phyloP scores from a whole-genome alignment of 37 sponge, comb jelly and placozoan genomes.

The Agelas oroides region DNA sequence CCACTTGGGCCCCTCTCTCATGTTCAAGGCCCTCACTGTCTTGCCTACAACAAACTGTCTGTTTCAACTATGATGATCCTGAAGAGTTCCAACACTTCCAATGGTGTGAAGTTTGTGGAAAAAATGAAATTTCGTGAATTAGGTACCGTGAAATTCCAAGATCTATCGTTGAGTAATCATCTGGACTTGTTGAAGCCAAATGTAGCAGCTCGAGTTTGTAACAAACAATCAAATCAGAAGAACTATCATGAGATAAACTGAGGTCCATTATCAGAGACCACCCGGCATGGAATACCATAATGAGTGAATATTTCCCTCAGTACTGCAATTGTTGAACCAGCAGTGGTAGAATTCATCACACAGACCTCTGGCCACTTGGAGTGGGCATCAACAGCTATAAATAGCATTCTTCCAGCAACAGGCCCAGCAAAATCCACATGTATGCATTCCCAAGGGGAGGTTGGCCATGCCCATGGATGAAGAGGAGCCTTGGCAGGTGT shows the following conservation, averaged over 20 bases:
- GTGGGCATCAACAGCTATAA: constrained; percentile 5
- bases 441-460: constrained; percentile 35
- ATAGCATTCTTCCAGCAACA: background rate
- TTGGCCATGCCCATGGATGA: constrained; percentile 37
- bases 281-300: constrained; percentile 18
- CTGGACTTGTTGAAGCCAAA: no score
- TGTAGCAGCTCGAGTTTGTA: no score
- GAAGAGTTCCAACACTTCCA: constrained; percentile 33
- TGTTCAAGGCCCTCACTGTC: constrained; percentile 3
- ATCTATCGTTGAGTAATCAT: no score
- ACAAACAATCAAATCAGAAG: no score
- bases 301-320: constrained; percentile 26
- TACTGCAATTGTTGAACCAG: background rate
- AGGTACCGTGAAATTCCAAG: no score
- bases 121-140: no score
- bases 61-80: background rate
- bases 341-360: background rate
- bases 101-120: no score
- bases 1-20: constrained; percentile 1
- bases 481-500: constrained; percentile 12
- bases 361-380: constrained; percentile 30
- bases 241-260: constrained; percentile 54
- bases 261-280: constrained; percentile 48
- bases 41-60: constrained; percentile 7
- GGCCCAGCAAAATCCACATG: constrained; percentile 38